A percentile compares a stretch with the other conserved stretches of the same genome.
Conservation (phyloP, 2,797 vertebrate species). For the Odontamblyopus rebecca region DNA sequence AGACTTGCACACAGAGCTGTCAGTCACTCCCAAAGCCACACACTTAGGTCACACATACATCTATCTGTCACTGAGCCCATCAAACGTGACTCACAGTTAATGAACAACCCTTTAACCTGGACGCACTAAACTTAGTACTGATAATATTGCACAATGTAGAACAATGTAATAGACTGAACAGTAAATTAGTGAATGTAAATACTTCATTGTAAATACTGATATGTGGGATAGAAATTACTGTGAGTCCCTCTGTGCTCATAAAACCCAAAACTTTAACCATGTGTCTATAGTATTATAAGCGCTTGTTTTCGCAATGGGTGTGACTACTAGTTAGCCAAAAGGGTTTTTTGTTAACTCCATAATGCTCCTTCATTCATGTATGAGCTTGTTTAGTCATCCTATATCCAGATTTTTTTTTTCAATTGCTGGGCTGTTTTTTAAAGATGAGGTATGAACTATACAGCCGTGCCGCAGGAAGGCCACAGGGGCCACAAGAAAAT, state of each 20-base stretch:
- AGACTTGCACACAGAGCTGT: constrained; percentile 50
- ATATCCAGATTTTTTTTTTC: constrained; percentile 45
- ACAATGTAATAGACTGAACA: constrained; percentile 7
- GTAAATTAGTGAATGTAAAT: constrained; percentile 14
- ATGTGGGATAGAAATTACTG: constrained; percentile 29
- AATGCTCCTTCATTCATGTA: constrained; percentile 45
- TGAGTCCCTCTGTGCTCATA: constrained; percentile 32
- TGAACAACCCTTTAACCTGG: constrained; percentile 11
- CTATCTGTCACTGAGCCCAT: constrained; percentile 9
- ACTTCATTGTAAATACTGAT: not conserved
- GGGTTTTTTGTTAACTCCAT: constrained; percentile 46
- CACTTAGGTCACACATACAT: constrained; percentile 17
- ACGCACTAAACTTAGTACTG: not conserved
- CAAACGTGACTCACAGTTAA: constrained; percentile 5
- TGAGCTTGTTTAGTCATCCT: constrained; percentile 50
- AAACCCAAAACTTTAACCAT: constrained; percentile 22
- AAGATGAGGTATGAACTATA: constrained; percentile 55
- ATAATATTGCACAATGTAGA: not conserved
- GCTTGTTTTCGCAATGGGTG: constrained; percentile 52
- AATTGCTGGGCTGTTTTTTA: constrained; percentile 46
- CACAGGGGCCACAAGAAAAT: constrained; percentile 17
- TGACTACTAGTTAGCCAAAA: constrained; percentile 38
- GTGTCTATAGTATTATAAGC: constrained; percentile 6
- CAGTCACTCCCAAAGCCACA: constrained; percentile 44
- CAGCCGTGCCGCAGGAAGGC: constrained; percentile 33